Percentiles rank a stretch among this genome's conserved stretches.
phyloP scores from a whole-genome alignment of 2,888 invertebrate genomes.

The Erebia aethiops region DNA sequence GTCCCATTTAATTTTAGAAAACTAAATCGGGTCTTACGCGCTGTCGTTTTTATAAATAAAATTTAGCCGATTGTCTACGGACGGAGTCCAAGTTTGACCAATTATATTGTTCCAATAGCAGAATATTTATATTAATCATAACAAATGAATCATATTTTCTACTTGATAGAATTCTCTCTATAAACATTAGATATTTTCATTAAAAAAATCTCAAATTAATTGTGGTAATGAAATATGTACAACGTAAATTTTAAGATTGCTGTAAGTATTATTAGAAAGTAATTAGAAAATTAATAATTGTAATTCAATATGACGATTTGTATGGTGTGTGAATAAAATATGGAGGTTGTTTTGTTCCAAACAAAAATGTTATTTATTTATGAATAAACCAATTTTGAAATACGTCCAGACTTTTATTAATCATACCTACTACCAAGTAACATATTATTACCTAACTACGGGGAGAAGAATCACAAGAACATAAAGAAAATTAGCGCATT shows the following conservation, averaged over 20 bases:
- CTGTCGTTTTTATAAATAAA: constrained; percentile 20
- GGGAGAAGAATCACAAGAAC: too few species aligned
- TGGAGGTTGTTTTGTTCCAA: constrained; percentile 83
- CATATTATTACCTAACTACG: too few species aligned
- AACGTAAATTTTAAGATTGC: constrained; percentile 78
- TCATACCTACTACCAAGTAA: too few species aligned
- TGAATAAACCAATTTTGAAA: constrained; percentile 83
- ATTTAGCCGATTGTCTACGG: constrained; percentile 21
- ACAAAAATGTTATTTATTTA: constrained; percentile 83
- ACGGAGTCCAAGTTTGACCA: constrained; percentile 61
- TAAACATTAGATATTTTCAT: constrained; percentile 75
- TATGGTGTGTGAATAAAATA: constrained; percentile 78
- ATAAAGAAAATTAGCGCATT: too few species aligned
- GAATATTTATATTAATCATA: constrained; percentile 44
- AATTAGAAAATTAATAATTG: constrained; percentile 78
- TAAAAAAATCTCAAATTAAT: constrained; percentile 80
- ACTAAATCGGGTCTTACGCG: background rate
- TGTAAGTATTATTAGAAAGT: constrained; percentile 82
- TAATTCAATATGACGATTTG: constrained; percentile 78
- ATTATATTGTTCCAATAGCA: constrained; percentile 58
- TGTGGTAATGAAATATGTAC: constrained; percentile 81
- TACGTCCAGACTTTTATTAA: constrained; percentile 45
- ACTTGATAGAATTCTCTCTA: constrained; percentile 79
- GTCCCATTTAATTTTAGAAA: constrained; percentile 22
- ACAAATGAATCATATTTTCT: constrained; percentile 50